A percentile compares a stretch with the other conserved stretches of the same genome.
Conservation (phyloP, 2,113 vertebrate genomes). For the Pterocles gutturalis region DNA sequence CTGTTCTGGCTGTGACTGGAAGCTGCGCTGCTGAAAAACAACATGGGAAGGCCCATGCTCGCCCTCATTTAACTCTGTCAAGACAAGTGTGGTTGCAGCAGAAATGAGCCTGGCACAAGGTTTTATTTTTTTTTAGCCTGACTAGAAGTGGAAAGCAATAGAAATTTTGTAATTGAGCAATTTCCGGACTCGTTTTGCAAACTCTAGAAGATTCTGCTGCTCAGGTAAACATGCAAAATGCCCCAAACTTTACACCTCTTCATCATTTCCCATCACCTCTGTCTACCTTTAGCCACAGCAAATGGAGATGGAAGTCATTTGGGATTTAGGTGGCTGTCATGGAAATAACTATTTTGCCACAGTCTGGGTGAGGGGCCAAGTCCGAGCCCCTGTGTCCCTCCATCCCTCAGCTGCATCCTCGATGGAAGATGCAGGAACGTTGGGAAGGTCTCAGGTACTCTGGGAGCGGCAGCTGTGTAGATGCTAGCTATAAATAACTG, state of each 20-base stretch:
- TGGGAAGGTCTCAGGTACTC: background rate
- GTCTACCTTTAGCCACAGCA: background rate
- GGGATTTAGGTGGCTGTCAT: background rate
- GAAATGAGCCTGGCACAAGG: background rate
- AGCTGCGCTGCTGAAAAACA: background rate
- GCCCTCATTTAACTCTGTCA: rapidly evolving
- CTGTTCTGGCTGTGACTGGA: constrained; percentile 12
- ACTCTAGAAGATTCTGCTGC: background rate
- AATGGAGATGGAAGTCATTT: background rate
- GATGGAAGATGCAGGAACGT: background rate
- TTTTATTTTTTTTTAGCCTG: constrained; percentile 42
- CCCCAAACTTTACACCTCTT: background rate
- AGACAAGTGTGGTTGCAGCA: background rate
- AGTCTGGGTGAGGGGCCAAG: rapidly evolving
- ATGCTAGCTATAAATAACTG: background rate
- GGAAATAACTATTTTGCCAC: background rate
- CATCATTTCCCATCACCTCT: background rate
- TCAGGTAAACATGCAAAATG: background rate
- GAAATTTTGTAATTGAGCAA: constrained; percentile 17
- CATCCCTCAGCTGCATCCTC: background rate
- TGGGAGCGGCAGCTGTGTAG: background rate
- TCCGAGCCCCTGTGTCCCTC: rapidly evolving
- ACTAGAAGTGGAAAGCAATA: constrained; percentile 42
- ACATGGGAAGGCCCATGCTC: background rate
- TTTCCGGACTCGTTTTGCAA: background rate